Evolutionary conservation across 2,888 invertebrate species (phyloP), one percentile per base, ranked within the genome.

Genomic region (Zygaena filipendulae): DNA sequence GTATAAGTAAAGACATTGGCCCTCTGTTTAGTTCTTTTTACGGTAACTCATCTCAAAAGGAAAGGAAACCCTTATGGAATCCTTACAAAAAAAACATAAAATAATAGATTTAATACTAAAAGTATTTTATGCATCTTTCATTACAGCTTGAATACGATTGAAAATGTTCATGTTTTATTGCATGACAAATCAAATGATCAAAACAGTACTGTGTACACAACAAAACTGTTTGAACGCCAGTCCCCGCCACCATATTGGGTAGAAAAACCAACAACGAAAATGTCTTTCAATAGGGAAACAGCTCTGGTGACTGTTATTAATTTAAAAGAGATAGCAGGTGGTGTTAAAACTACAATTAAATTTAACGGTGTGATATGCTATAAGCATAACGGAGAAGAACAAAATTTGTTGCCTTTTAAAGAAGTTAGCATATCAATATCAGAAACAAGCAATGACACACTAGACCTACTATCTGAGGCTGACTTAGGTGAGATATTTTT

Each of bases 291-390:
- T n/a, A 27, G 33, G 2, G 42, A 57, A 20, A 40, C 44, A 1
- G 47, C 48, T 4, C 29, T 71, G 18, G 47, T 49, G 10, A 47
- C 52, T 24, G 46, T 61, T 2, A 39, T 74, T 3, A 44, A 57
- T 29, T 19, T 66, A 11, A 43, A 53, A 11, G 69, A 75, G 33
- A 27, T 75, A 3, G 50, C 60, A 33, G 30, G 47, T 32, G 45
- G 37, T 40, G 23, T 53, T 3, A 39, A 30, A 1, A 59, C 48
- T 29, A 56, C 36, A 32, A 46, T 71, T n/a, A 51, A 64, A 12
- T 55, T 71, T 19, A 49, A 47, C 39, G 57, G 58, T 19, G 49
- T 58, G 0, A 29, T 77, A 12, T 51, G 52, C 8, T 74, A 59
- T 38, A 52, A 44, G 22, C 52, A n/a, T n/a, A n/a, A 40, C 21